Evolutionary conservation across 2,113 vertebrate species (phyloP).

Genomic region (Pseudorhombus dupliciocellatus): DNA sequence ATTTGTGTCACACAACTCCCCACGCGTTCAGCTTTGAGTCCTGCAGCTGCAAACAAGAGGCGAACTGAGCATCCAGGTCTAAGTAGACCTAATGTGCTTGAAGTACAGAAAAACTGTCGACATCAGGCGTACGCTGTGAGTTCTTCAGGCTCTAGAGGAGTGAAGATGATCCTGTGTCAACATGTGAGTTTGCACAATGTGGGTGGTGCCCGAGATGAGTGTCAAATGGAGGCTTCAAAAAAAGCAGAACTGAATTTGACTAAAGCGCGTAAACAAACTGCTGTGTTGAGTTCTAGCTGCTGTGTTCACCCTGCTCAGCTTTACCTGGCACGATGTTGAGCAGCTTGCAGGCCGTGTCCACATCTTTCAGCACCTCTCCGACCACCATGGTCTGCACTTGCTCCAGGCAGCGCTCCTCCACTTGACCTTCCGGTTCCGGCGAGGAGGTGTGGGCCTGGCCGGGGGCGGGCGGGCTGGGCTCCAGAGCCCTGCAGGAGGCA

Average conservation of each 20-base stretch:
- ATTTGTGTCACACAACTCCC: neutral
- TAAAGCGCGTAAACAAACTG: neutral
- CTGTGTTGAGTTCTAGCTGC: neutral
- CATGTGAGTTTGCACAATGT: slow-evolving; percentile 59
- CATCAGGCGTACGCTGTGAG: neutral
- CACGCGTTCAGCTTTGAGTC: neutral
- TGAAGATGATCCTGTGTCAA: slow-evolving; percentile 40
- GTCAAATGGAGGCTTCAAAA: neutral
- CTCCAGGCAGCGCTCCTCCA: slow-evolving; percentile 90
- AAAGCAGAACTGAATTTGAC: neutral
- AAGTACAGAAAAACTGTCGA: neutral
- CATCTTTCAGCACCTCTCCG: slow-evolving; percentile 93
- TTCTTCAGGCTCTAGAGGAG: slow-evolving; percentile 8
- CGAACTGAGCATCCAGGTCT: too few relatives aligned
- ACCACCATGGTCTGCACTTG: slow-evolving; percentile 94
- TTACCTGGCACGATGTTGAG: slow-evolving; percentile 91
- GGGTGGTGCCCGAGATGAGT: slow-evolving; percentile 5
- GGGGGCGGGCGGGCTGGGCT: slow-evolving; percentile 84
- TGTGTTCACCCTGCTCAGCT: too few relatives aligned
- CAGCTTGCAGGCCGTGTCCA: slow-evolving; percentile 94
- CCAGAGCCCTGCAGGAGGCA: slow-evolving; percentile 73
- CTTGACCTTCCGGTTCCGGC: slow-evolving; percentile 75
- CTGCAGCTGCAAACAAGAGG: neutral
- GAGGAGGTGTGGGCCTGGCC: slow-evolving; percentile 72
- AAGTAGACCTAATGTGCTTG: too few relatives aligned